phyloP scores from a whole-genome alignment of 2,888 invertebrate genomes.

The Eumacrocentrus americanus region DNA sequence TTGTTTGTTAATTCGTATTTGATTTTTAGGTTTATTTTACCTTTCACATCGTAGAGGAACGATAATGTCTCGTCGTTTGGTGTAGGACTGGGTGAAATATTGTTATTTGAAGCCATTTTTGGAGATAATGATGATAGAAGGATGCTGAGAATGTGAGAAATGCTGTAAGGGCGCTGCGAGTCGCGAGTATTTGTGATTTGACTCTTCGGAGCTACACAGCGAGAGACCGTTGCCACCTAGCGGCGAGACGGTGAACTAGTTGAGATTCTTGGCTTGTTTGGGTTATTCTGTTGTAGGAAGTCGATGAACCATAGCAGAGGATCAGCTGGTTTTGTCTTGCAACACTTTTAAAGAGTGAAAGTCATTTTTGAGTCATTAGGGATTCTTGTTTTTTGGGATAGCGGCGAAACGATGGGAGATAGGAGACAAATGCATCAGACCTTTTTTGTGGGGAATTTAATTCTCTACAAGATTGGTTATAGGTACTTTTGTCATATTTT shows the following conservation, averaged over 20 bases:
- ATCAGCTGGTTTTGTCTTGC: constrained; percentile 74
- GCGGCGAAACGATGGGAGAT: too few species aligned
- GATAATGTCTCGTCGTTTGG: background rate
- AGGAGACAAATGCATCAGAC: too few species aligned
- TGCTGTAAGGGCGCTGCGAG: too few species aligned
- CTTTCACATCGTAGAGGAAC: background rate
- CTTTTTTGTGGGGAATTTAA: too few species aligned
- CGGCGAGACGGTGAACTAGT: background rate
- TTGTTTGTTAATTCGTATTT: background rate
- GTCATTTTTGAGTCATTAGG: constrained; percentile 5
- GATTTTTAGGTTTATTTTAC: background rate
- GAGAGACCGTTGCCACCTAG: background rate
- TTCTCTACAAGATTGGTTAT: too few species aligned
- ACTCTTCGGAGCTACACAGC: background rate
- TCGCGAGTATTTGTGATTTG: too few species aligned
- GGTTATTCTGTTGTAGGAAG: constrained; percentile 77
- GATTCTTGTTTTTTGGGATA: too few species aligned
- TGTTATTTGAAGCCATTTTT: background rate
- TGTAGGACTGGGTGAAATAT: background rate
- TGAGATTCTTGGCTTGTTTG: constrained; percentile 68
- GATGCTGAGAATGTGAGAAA: too few species aligned
- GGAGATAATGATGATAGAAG: too few species aligned
- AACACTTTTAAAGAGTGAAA: constrained; percentile 65
- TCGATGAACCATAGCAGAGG: constrained; percentile 81
- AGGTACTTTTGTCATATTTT: too few species aligned